Evolutionary conservation across 1,140 invertebrate genomes (phyloP).

Genomic region (Paramacrobiotus metropolitanus): DNA sequence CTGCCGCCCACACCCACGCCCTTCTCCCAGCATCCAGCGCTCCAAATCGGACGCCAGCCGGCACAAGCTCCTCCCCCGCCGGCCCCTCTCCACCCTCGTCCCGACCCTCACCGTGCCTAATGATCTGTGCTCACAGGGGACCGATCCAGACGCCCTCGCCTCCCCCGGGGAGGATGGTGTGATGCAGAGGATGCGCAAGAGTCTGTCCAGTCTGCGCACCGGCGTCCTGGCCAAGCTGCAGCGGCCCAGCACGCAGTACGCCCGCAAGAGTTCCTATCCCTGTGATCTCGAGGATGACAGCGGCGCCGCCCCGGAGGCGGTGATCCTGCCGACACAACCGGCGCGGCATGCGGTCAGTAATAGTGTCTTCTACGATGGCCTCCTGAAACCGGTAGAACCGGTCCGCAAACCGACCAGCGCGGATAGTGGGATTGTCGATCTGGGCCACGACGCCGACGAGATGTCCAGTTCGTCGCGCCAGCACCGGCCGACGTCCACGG

Average conservation of each 20-base stretch:
- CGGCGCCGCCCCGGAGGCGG: not conserved
- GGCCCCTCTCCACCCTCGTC: not conserved
- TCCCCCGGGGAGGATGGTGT: not conserved
- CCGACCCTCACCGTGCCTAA: not conserved
- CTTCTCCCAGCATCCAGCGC: not conserved
- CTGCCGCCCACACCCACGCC: too few relatives aligned
- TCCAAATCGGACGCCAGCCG: conserved; percentile 1
- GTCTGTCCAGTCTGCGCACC: not conserved
- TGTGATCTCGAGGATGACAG: not conserved
- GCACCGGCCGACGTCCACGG: not conserved
- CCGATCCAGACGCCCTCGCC: not conserved
- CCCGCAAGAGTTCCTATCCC: not conserved
- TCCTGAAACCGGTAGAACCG: not conserved
- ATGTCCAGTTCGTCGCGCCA: not conserved
- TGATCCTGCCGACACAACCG: not conserved
- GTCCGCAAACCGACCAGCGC: not conserved
- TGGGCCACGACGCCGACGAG: not conserved
- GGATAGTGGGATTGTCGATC: not conserved
- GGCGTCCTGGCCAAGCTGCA: not conserved
- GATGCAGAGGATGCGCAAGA: conserved; percentile 3
- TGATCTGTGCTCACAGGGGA: not conserved
- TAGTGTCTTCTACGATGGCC: conserved; percentile 2
- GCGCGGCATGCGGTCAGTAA: too few relatives aligned
- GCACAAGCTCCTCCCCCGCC: not conserved
- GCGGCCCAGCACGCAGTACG: not conserved